Evolutionary conservation across 2,797 vertebrate species (phyloP).

Genomic region (Notolepis coatsorum): DNA sequence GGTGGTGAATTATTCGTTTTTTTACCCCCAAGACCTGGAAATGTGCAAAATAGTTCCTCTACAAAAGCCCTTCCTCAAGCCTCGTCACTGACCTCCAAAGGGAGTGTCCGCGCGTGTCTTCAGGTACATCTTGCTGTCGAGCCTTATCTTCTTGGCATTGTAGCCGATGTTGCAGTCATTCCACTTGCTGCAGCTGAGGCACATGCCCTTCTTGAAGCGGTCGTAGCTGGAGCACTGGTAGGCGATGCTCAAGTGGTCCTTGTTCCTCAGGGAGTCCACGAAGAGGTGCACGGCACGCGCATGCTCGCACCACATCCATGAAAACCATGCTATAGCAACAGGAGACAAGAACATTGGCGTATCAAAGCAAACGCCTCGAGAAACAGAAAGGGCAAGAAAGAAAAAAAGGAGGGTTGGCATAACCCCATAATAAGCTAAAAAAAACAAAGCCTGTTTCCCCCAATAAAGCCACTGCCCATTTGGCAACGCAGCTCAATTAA

Average conservation of each 20-base stretch:
- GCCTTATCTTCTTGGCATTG: conserved; percentile 88
- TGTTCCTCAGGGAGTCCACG: conserved; percentile 93
- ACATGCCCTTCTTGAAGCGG: conserved; percentile 96
- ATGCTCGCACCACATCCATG: conserved; percentile 90
- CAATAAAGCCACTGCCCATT: too few relatives aligned
- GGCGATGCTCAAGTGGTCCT: conserved; percentile 91
- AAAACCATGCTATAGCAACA: too few relatives aligned
- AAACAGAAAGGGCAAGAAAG: too few relatives aligned
- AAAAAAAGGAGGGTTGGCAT: too few relatives aligned
- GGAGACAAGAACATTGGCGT: too few relatives aligned
- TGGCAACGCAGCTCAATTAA: too few relatives aligned
- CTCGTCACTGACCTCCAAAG: conserved; percentile 86
- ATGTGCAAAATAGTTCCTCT: too few relatives aligned
- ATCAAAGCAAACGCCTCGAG: too few relatives aligned
- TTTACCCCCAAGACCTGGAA: too few relatives aligned
- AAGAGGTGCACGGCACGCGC: conserved; percentile 94
- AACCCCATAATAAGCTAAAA: too few relatives aligned
- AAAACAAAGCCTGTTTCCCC: too few relatives aligned
- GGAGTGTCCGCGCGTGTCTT: conserved; percentile 94
- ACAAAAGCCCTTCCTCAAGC: not conserved
- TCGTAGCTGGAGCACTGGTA: conserved; percentile 90
- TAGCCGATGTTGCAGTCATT: conserved; percentile 96
- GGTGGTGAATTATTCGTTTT: too few relatives aligned
- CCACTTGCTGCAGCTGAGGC: conserved; percentile 96
- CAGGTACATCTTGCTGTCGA: conserved; percentile 95